A percentile compares a stretch with the other conserved stretches of the same genome.
These are phyloP conservation scores for Pseudotriccus pelzelni DNA, from an alignment of 2,797 vertebrate species.

Conservation along the genomic window DNA sequence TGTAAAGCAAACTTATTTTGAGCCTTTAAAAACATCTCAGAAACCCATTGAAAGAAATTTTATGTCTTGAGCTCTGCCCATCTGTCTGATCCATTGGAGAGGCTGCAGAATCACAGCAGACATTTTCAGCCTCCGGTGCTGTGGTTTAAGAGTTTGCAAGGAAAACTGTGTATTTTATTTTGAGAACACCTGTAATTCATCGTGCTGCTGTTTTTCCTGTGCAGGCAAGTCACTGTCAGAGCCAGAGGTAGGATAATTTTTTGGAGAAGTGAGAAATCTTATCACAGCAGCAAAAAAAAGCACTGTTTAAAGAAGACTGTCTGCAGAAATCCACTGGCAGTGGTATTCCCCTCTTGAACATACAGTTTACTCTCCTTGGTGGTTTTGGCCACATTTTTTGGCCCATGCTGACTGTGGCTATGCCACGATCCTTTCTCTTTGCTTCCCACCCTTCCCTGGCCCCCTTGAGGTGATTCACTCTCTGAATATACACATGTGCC, in stretches of 20 bases:
- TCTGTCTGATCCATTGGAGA: background rate
- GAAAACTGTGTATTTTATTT: background rate
- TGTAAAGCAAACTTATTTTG: background rate
- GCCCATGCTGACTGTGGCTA: background rate
- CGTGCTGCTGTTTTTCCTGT: background rate
- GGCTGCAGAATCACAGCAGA: background rate
- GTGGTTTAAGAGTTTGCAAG: background rate
- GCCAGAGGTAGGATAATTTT: background rate
- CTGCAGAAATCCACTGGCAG: background rate
- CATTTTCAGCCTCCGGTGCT: background rate
- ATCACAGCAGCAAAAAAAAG: background rate
- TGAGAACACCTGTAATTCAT: background rate
- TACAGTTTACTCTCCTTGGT: background rate
- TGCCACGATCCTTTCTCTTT: background rate
- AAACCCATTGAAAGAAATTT: background rate
- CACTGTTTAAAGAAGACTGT: background rate
- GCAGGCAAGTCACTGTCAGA: background rate
- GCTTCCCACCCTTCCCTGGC: background rate
- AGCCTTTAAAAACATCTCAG: background rate
- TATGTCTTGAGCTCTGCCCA: background rate
- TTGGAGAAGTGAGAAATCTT: background rate
- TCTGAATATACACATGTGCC: background rate
- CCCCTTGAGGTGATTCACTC: background rate
- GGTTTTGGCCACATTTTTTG: background rate
- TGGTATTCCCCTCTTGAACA: background rate